A percentile compares a stretch with the other conserved stretches of the same genome.
Evolutionary conservation across 1,140 invertebrate species (phyloP).

Genomic region (Thaumatotibia leucotreta): DNA sequence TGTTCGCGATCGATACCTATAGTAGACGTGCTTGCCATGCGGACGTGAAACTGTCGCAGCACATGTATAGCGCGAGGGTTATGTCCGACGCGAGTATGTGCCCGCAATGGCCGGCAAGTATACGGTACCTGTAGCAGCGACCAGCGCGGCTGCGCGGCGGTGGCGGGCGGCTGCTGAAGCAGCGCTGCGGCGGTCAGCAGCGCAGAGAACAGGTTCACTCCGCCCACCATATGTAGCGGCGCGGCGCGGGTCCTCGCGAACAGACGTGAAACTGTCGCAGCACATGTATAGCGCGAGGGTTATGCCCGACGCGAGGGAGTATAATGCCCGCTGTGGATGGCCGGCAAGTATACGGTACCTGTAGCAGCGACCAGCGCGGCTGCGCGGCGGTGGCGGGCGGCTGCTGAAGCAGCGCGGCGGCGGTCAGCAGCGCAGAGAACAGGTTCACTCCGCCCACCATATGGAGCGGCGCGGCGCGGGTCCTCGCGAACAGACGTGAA

Average conservation of each 20-base stretch:
- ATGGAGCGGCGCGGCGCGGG: no score
- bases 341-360: conserved; percentile 29
- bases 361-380: conserved; percentile 28
- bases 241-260: no score
- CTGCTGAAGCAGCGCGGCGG: conserved; percentile 92
- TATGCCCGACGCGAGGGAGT: conserved; percentile 93
- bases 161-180: conserved; percentile 87
- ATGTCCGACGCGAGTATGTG: conserved; percentile 88
- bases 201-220: background rate
- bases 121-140: conserved; percentile 33
- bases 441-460: no score
- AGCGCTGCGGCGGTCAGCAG: conserved; percentile 77
- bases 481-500: no score
- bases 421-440: conserved; percentile 95
- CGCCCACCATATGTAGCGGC: no score
- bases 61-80: conserved; percentile 88
- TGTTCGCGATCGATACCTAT: no score
- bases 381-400: conserved; percentile 78
- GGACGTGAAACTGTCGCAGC: no score
- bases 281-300: conserved; percentile 88
- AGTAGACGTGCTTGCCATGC: conserved; percentile 97
- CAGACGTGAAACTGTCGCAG: no score
- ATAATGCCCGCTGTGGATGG: conserved; percentile 62
- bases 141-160: conserved; percentile 41
- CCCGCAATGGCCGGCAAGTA: no score